Percentiles rank a stretch among this genome's conserved stretches.
These are phyloP conservation scores for Anguilla japonica DNA, from an alignment of 2,113 vertebrate genomes.

Conservation along the genomic window DNA sequence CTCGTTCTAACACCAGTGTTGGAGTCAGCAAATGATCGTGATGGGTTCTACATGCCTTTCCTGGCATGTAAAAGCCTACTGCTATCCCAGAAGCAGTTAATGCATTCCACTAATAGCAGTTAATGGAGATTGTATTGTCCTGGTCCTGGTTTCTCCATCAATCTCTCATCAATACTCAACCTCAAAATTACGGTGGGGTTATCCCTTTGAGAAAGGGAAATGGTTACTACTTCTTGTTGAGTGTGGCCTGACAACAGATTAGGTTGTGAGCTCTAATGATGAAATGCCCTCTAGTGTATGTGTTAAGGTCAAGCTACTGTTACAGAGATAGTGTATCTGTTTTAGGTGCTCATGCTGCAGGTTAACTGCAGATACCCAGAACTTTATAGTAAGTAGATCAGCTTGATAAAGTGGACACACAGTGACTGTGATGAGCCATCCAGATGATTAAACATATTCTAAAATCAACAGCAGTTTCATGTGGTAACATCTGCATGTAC, in stretches of 20 bases:
- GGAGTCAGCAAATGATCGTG: not conserved
- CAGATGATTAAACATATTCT: not conserved
- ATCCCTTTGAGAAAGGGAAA: not conserved
- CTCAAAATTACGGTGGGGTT: not conserved
- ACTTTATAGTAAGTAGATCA: not conserved
- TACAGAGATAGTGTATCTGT: not conserved
- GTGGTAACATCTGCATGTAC: not conserved
- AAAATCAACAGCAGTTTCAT: not conserved
- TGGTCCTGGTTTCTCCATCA: not conserved
- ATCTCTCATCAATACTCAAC: not conserved
- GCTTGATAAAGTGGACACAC: not conserved
- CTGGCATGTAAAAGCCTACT: not conserved
- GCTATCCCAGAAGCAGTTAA: not conserved
- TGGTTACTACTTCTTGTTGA: not conserved
- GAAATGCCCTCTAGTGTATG: not conserved
- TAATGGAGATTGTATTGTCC: slow-evolving; percentile 11
- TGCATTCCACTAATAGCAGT: not conserved
- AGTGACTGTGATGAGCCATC: not conserved
- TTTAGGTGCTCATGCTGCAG: not conserved
- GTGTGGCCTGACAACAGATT: not conserved
- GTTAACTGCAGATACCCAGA: not conserved
- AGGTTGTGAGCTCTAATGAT: not conserved
- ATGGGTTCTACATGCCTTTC: not conserved
- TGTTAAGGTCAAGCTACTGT: not conserved
- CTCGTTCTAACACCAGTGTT: not conserved